phyloP scores from a whole-genome alignment of 2,113 vertebrate genomes.

The Eublepharis macularius region DNA sequence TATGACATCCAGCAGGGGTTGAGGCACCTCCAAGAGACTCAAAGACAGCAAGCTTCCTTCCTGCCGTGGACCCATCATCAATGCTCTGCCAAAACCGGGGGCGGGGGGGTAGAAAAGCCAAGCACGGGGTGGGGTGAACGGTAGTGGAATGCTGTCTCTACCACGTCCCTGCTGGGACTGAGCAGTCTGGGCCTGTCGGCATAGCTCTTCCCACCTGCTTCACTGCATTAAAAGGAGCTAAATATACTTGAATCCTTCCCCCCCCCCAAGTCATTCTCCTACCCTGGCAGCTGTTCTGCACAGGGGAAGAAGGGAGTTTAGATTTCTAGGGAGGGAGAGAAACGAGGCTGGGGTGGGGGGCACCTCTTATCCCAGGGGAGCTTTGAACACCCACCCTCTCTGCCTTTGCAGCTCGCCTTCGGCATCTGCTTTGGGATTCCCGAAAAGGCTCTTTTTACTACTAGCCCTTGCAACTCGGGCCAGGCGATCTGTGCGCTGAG shows the following conservation, averaged over 20 bases:
- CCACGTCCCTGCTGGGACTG: too few relatives aligned
- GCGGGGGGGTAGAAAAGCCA: accelerated
- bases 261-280: not conserved
- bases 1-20: not conserved
- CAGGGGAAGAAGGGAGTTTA: not conserved
- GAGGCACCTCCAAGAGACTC: not conserved
- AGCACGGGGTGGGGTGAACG: not conserved
- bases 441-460: too few relatives aligned
- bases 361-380: accelerated
- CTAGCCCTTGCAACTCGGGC: not conserved
- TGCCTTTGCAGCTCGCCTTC: accelerated
- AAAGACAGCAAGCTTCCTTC: not conserved
- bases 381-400: not conserved
- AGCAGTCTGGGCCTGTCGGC: not conserved
- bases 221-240: constrained; percentile 41
- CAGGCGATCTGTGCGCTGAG: not conserved
- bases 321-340: not conserved
- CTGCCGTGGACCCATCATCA: not conserved
- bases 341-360: not conserved
- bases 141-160: too few relatives aligned
- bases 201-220: constrained; percentile 41
- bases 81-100: not conserved
- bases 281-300: not conserved
- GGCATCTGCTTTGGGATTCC: not conserved
- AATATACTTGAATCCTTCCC: constrained; percentile 44